Conservation (phyloP, 2,888 invertebrate species). For the Chalcosyrphus nemorum region DNA sequence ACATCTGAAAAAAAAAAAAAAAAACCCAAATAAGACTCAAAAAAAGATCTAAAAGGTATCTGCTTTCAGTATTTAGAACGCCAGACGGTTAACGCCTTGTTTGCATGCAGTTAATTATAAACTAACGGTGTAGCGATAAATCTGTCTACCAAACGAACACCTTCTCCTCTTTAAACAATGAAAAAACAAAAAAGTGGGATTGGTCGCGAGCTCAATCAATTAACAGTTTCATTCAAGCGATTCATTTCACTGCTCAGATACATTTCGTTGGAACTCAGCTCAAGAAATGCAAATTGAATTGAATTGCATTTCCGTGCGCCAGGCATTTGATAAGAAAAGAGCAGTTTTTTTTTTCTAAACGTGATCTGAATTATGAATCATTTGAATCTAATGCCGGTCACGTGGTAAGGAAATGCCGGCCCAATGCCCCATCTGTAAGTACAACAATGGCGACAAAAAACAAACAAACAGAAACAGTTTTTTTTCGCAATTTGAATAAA, state of each 20-base stretch:
- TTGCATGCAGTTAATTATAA: conserved; percentile 52
- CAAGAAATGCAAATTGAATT: background rate
- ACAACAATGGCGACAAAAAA: background rate
- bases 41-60: background rate
- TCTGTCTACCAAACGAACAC: conserved; percentile 20
- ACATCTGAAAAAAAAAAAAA: conserved; percentile 78
- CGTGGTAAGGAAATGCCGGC: conserved; percentile 67
- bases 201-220: conserved; percentile 19
- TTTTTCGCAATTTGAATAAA: conserved; percentile 35
- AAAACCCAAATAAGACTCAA: background rate
- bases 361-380: conserved; percentile 58
- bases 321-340: conserved; percentile 29
- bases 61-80: background rate
- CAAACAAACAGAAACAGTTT: background rate
- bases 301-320: conserved; percentile 13
- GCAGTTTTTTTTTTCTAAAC: conserved; percentile 36
- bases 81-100: background rate
- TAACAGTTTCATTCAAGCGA: conserved; percentile 13
- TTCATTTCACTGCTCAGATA: background rate
- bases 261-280: background rate
- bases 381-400: conserved; percentile 53
- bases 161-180: background rate
- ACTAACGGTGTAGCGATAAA: conserved; percentile 22
- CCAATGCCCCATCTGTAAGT: background rate
- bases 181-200: conserved; percentile 19